phyloP scores from a whole-genome alignment of 1,140 invertebrate species.

The Heliconius melpomene region DNA sequence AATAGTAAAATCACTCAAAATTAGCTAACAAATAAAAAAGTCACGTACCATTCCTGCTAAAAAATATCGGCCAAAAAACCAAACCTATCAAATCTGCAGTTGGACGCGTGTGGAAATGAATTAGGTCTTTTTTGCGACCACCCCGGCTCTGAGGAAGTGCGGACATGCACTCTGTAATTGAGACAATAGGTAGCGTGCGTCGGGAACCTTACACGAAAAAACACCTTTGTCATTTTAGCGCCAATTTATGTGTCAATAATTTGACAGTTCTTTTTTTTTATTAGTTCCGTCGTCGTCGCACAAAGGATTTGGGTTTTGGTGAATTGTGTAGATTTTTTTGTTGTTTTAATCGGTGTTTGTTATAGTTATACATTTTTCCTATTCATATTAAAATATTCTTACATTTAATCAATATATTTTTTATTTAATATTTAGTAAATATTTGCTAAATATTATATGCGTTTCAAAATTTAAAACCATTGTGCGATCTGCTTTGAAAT shows the following conservation, averaged over 20 bases:
- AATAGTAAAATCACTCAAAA: neutral
- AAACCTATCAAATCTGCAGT: slow-evolving; percentile 20
- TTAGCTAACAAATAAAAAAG: neutral
- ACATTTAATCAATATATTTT: too few species aligned
- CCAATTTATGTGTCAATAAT: slow-evolving; percentile 53
- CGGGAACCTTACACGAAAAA: slow-evolving; percentile 57
- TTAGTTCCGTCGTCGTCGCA: slow-evolving; percentile 17
- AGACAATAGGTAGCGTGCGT: slow-evolving; percentile 57
- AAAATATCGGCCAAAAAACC: slow-evolving; percentile 26
- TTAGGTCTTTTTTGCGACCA: slow-evolving; percentile 50
- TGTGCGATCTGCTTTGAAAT: too few species aligned
- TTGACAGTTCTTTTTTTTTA: slow-evolving; percentile 52
- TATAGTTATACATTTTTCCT: too few species aligned
- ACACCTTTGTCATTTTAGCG: slow-evolving; percentile 61
- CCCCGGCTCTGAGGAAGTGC: slow-evolving; percentile 55
- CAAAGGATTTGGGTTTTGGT: slow-evolving; percentile 10
- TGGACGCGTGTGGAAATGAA: slow-evolving; percentile 36
- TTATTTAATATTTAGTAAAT: too few species aligned
- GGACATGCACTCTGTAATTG: slow-evolving; percentile 60
- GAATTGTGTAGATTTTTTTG: neutral
- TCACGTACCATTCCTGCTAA: slow-evolving; percentile 1
- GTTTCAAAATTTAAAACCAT: too few species aligned
- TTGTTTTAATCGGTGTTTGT: neutral
- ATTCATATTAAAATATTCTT: too few species aligned
- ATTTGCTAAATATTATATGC: too few species aligned